Conservation (phyloP, 2,113 vertebrate genomes). For the Struthio camelus region DNA sequence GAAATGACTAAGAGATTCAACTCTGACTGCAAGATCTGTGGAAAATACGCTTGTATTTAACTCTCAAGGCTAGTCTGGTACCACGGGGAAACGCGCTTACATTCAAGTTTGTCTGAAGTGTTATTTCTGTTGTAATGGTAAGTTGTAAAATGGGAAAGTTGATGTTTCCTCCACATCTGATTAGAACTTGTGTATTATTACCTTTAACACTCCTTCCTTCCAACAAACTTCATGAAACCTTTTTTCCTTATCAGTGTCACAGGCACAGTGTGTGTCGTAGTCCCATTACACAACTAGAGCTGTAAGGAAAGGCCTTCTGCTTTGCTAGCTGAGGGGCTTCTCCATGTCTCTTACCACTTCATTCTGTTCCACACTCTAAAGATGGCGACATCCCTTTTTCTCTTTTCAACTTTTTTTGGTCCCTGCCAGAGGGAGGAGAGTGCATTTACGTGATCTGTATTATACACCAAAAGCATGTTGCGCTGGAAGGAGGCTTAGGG, state of each 20-base stretch:
- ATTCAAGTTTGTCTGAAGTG: not conserved
- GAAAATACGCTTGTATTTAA: not conserved
- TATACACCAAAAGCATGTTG: fast-evolving
- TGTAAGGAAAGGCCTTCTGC: not conserved
- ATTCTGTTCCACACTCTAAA: not conserved
- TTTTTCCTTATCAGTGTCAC: fast-evolving
- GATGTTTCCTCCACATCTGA: fast-evolving
- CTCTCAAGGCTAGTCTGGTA: not conserved
- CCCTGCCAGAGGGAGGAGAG: not conserved
- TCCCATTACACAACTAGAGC: fast-evolving
- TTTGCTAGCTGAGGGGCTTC: not conserved
- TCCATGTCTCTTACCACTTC: not conserved
- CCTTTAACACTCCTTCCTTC: not conserved
- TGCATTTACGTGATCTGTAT: fast-evolving
- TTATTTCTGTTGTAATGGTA: not conserved
- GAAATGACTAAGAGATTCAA: not conserved
- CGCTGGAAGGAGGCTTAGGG: not conserved
- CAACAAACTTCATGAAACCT: not conserved
- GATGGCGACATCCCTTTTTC: not conserved
- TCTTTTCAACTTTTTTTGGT: not conserved
- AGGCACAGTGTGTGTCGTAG: fast-evolving
- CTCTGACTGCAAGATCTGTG: not conserved
- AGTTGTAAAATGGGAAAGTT: not conserved
- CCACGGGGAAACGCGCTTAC: not conserved
- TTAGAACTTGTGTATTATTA: fast-evolving